Base-by-base conservation (phyloP, 2,888 invertebrate species). In the Pammene aurita region DNA sequence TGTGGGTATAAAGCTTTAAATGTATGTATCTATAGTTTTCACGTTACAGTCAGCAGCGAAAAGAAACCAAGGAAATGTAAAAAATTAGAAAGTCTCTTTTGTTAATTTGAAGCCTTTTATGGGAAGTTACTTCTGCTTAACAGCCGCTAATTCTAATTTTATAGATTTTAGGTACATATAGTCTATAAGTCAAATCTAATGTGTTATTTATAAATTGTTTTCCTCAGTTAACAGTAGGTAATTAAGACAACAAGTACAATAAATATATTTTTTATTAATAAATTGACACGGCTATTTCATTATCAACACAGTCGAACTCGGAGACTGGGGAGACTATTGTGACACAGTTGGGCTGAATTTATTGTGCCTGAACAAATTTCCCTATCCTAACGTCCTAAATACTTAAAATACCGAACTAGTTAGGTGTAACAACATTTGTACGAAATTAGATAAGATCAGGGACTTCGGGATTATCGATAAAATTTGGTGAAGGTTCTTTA, bases 391-490 rank as follows among this genome's bases (percentile, higher is more conserved):
- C 26, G 26, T 26, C 26, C 26, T 26, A 26, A 26, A 26, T 26
- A 26, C 26, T 26, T 26, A 26, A 26, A 26, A 26, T 26, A 26
- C 26, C 26, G 26, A 26, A 26, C 26, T 26, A 4, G 26, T 1
- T 26, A 26, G 26, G 26, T 26, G 4, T 26, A 26, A 26, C 4
- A 26, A 5, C 38, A 9, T 38, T 38, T 9, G 9, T 38, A 5
- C 7, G 9, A 54, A 44, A 34, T 41, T 68, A 68, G 35, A 94
- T 93, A 62, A 96, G 90, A 63, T 94, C 94, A 13, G 96, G 96
- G 46, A 96, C 94, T 70, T 94, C 94, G 6, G 94, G 93, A 82
- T 95, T 84, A 77, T 95, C 94, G 0, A 93, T 78, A 77, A 94
- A 93, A 71, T 84, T 84, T 38, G 82, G 76, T 35, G 92, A 81